phyloP scores from a whole-genome alignment of 2,888 invertebrate genomes.

The Tipula vernalis region DNA sequence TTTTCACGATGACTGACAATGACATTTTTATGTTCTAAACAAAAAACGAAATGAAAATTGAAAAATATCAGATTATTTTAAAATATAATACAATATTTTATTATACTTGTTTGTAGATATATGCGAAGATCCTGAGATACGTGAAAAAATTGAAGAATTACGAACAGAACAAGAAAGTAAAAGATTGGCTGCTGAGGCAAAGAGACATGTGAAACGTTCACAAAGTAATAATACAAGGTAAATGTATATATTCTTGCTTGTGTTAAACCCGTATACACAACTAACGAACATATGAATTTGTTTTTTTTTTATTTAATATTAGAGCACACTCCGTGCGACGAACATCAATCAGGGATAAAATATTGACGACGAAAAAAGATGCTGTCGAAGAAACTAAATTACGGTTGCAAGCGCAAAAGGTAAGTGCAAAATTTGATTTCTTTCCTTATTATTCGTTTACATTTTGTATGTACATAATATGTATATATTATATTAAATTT shows the following conservation, averaged over 20 bases:
- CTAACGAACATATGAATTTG: background rate
- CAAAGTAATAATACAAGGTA: conserved; percentile 53
- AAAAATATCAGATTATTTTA: background rate
- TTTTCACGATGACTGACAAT: background rate
- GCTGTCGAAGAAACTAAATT: conserved; percentile 83
- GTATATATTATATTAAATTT: background rate
- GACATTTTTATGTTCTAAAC: background rate
- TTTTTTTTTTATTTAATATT: background rate
- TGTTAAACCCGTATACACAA: background rate
- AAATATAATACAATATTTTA: background rate
- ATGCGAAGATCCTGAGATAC: conserved; percentile 90
- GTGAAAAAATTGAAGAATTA: conserved; percentile 76
- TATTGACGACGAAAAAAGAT: conserved; percentile 85
- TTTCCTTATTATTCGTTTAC: background rate
- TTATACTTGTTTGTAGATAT: conserved; percentile 50
- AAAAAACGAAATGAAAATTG: background rate
- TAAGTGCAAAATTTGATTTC: conserved; percentile 18
- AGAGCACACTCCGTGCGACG: conserved; percentile 87
- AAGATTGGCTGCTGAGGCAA: conserved; percentile 40
- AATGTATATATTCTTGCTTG: background rate
- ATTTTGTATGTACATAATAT: background rate
- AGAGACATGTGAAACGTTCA: conserved; percentile 54
- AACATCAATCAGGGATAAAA: conserved; percentile 87
- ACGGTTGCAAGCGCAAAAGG: conserved; percentile 50
- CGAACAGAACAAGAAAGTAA: conserved; percentile 81